phyloP scores from a whole-genome alignment of 2,888 invertebrate species.

The Bhutanitis thaidina region DNA sequence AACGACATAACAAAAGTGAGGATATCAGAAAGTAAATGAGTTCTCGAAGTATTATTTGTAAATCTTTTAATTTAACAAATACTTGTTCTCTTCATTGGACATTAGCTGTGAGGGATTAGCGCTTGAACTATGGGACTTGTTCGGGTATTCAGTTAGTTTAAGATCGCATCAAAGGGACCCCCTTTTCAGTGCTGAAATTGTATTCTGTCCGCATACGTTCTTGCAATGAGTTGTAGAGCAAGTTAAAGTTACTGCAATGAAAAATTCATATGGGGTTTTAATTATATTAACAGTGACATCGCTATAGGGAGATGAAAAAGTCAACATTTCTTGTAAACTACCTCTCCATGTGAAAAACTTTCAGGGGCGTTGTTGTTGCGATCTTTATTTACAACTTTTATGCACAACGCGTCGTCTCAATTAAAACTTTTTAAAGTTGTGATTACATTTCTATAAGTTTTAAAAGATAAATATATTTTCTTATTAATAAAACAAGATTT shows the following conservation, averaged over 20 bases:
- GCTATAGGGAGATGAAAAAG: not conserved
- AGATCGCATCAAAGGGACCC: constrained; percentile 12
- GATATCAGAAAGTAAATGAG: too few relatives aligned
- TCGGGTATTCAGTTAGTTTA: constrained; percentile 12
- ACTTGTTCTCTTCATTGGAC: too few relatives aligned
- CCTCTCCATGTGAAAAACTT: not conserved
- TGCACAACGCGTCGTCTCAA: constrained; percentile 4
- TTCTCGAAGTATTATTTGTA: too few relatives aligned
- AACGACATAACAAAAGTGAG: too few relatives aligned
- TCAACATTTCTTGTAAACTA: not conserved
- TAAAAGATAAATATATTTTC: too few relatives aligned
- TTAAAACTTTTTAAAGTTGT: constrained; percentile 2
- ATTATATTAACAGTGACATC: constrained; percentile 4
- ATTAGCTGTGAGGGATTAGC: not conserved
- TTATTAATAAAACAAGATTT: too few relatives aligned
- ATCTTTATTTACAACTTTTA: constrained; percentile 9
- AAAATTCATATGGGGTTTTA: not conserved
- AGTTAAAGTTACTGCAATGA: constrained; percentile 3
- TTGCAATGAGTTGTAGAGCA: not conserved
- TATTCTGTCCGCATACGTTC: constrained; percentile 5
- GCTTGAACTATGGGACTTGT: constrained; percentile 1
- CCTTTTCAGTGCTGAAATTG: constrained; percentile 6
- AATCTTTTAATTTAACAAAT: too few relatives aligned
- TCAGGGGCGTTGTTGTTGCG: not conserved
- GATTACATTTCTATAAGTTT: too few relatives aligned